These are phyloP conservation scores for Gambusia affinis DNA, from an alignment of 2,113 vertebrate genomes.

Conservation along the genomic window DNA sequence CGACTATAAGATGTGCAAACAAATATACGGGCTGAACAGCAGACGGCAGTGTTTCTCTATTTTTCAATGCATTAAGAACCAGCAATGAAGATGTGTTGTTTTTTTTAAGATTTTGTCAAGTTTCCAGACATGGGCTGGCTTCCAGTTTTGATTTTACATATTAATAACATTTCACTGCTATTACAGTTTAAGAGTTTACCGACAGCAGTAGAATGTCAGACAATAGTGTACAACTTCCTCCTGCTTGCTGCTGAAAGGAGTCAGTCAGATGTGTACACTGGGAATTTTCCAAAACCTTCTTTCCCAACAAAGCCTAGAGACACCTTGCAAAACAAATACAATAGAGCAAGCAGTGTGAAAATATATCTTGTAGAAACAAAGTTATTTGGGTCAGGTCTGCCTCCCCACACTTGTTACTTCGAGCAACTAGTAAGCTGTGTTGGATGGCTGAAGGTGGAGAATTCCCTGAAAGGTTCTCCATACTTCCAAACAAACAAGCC, in stretches of 20 bases:
- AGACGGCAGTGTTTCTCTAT: conserved; percentile 77
- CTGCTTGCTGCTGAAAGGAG: neutral
- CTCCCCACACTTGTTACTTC: neutral
- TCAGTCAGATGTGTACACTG: neutral
- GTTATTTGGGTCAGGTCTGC: neutral
- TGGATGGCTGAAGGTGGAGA: neutral
- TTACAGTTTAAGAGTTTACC: no score
- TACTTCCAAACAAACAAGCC: neutral
- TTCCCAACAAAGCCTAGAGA: neutral
- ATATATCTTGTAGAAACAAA: neutral
- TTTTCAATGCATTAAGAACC: conserved; percentile 18
- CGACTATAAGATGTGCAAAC: conserved; percentile 29
- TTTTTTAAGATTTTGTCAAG: neutral
- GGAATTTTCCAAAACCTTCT: neutral
- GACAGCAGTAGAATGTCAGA: no score
- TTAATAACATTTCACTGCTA: no score
- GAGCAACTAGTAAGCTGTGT: neutral
- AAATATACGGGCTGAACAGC: conserved; percentile 56
- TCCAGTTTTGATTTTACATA: neutral
- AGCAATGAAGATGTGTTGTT: conserved; percentile 4
- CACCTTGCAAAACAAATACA: neutral
- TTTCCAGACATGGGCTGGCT: neutral
- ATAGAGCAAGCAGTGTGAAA: neutral
- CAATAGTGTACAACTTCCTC: neutral
- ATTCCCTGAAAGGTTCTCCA: no score